phyloP scores from a whole-genome alignment of 2,113 vertebrate genomes.

The Bujurquina vittata region DNA sequence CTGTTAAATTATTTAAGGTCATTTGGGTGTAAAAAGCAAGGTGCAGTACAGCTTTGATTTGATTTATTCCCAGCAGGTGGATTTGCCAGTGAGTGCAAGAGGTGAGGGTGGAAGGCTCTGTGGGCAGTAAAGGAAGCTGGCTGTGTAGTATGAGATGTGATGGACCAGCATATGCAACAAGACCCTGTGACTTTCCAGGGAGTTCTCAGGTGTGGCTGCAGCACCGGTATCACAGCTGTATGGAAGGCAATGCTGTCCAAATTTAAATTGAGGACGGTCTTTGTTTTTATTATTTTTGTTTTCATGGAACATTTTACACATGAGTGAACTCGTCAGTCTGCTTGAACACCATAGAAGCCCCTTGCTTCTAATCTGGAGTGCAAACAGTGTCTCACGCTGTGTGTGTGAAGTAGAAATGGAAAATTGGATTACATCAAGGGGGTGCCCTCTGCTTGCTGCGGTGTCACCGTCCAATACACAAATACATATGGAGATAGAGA shows the following conservation, averaged over 20 bases:
- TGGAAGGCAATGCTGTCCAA: not conserved
- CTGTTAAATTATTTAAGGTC: not conserved
- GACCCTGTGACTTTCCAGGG: no score
- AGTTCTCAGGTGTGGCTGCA: not conserved
- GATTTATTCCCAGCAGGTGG: not conserved
- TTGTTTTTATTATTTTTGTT: no score
- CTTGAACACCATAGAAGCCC: conserved; percentile 9
- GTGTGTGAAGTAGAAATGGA: conserved; percentile 61
- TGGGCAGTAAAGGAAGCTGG: not conserved
- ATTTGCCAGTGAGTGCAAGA: not conserved
- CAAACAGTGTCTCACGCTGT: not conserved
- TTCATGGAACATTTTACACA: not conserved
- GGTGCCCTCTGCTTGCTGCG: conserved; percentile 57
- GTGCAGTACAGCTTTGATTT: not conserved
- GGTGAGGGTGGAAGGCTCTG: conserved; percentile 17
- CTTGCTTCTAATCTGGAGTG: conserved; percentile 9
- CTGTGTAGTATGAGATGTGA: not conserved
- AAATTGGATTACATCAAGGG: conserved; percentile 75
- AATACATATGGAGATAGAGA: conserved; percentile 5
- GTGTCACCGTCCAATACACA: conserved; percentile 52
- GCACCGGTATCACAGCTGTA: not conserved
- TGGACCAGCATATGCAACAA: no score
- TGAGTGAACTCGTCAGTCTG: not conserved
- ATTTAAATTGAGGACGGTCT: not conserved
- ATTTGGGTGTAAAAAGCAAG: not conserved